These are phyloP conservation scores for Podabrus alpinus DNA, from an alignment of 2,888 invertebrate species.

Conservation along the genomic window DNA sequence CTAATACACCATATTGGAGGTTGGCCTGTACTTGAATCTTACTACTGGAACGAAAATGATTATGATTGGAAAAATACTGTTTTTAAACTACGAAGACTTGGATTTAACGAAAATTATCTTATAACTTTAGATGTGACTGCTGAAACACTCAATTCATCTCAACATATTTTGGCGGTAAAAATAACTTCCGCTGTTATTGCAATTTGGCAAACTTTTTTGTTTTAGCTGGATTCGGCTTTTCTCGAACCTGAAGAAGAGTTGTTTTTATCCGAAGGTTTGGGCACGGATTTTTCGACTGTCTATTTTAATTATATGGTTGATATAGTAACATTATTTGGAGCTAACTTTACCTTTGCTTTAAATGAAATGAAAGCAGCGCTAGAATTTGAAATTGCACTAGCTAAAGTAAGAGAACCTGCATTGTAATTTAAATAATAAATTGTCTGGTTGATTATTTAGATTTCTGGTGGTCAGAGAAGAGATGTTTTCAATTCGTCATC, in stretches of 20 bases:
- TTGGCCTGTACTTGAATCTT: conserved; percentile 83
- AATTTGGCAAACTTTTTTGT: background rate
- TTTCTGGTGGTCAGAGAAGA: conserved; percentile 80
- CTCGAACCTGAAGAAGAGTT: conserved; percentile 52
- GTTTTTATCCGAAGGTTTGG: conserved; percentile 8
- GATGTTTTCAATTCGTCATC: conserved; percentile 87
- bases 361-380: conserved; percentile 55
- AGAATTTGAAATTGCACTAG: conserved; percentile 57
- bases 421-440: background rate
- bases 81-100: conserved; percentile 25
- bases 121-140: conserved; percentile 26
- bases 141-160: conserved; percentile 33
- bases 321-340: conserved; percentile 78
- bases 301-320: conserved; percentile 76
- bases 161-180: conserved; percentile 30
- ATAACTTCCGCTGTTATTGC: background rate
- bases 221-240: conserved; percentile 17
- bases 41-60: conserved; percentile 63
- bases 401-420: conserved; percentile 5
- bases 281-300: background rate
- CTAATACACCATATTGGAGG: conserved; percentile 69
- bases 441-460: conserved; percentile 57
- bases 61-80: conserved; percentile 34
- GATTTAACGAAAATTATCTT: conserved; percentile 30
- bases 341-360: conserved; percentile 66